Conservation (phyloP, 2,888 invertebrate genomes). For the Lacanobia oleracea region DNA sequence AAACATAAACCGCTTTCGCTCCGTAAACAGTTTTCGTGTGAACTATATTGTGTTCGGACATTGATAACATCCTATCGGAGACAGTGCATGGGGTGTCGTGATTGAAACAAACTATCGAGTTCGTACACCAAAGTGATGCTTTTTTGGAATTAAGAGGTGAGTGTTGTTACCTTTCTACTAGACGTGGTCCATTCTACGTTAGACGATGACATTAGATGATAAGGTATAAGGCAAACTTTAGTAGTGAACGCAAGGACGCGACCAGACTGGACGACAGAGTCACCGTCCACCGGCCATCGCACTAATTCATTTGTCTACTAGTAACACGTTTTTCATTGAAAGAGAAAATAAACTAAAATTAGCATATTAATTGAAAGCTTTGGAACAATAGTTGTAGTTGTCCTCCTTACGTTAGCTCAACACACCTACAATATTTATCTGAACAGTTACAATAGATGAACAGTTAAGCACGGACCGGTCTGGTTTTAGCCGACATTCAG, state of each 20-base stretch:
- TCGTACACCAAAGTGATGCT: conserved; percentile 77
- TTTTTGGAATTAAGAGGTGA: conserved; percentile 83
- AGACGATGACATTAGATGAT: conserved; percentile 87
- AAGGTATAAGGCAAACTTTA: conserved; percentile 78
- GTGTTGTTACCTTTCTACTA: conserved; percentile 82
- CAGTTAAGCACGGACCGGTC: conserved; percentile 69
- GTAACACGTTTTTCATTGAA: conserved; percentile 50
- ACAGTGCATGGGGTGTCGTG: conserved; percentile 70
- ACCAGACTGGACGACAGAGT: conserved; percentile 69
- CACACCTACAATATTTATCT: conserved; percentile 64
- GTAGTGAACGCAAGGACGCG: conserved; percentile 88
- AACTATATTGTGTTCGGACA: conserved; percentile 76
- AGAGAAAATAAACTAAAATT: conserved; percentile 50
- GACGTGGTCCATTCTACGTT: conserved; percentile 73
- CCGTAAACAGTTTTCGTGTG: conserved; percentile 82
- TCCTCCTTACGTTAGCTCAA: conserved; percentile 53
- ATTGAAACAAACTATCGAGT: conserved; percentile 65
- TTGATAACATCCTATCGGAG: conserved; percentile 67
- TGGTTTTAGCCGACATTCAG: conserved; percentile 60
- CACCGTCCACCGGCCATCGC: conserved; percentile 63
- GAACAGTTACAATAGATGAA: conserved; percentile 67
- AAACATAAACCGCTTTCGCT: conserved; percentile 83
- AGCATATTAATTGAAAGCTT: conserved; percentile 64
- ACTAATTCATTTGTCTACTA: conserved; percentile 63
- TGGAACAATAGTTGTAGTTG: conserved; percentile 60